Conservation (phyloP, 2,888 invertebrate species). For the Nomada lathburiana region DNA sequence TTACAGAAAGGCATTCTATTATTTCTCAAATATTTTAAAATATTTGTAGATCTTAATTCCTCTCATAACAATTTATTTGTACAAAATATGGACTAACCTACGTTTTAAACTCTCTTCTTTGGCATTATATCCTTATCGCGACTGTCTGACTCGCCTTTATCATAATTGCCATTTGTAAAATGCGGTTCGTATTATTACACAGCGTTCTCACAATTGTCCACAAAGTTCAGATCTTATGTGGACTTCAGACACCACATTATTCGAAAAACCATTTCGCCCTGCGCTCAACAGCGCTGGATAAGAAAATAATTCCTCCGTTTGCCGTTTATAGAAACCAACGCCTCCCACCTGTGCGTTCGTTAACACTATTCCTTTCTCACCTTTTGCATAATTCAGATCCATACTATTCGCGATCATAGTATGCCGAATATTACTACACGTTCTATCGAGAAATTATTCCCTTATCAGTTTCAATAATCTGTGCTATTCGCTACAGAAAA, state of each 20-base stretch:
- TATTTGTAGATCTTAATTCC: too few relatives aligned
- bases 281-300: not conserved
- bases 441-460: constrained; percentile 24
- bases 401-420: not conserved
- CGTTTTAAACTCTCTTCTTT: not conserved
- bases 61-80: not conserved
- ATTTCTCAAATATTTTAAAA: too few relatives aligned
- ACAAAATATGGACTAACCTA: not conserved
- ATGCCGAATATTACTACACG: not conserved
- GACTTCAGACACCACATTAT: not conserved
- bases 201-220: not conserved
- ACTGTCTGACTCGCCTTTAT: not conserved
- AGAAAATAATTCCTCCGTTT: constrained; percentile 2
- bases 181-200: not conserved
- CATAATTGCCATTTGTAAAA: not conserved
- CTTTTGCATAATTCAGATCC: not conserved
- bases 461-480: not conserved
- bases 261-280: not conserved
- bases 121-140: too few relatives aligned
- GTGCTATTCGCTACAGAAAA: not conserved
- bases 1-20: too few relatives aligned
- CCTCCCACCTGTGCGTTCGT: not conserved
- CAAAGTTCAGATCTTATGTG: constrained; percentile 13
- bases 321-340: not conserved
- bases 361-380: not conserved